Base-by-base conservation (phyloP, 2,888 invertebrate genomes). In the Ectemnius continuus region DNA sequence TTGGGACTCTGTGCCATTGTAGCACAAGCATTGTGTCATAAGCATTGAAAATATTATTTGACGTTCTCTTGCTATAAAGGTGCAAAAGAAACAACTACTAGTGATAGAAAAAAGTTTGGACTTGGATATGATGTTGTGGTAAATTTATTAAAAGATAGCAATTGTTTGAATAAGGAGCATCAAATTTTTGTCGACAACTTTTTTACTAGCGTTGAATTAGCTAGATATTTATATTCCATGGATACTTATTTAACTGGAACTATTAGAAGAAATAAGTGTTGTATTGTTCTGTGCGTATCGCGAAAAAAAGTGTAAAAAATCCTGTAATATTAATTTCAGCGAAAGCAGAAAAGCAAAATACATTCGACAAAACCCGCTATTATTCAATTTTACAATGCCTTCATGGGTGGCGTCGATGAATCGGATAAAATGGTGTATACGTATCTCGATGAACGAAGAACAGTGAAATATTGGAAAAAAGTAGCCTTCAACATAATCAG, bases 31-130 rank as follows among this genome's bases (percentile, higher is more conserved):
- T n/a, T n/a, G n/a, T n/a, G n/a, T n/a, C n/a, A n/a, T n/a, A n/a
- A n/a, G n/a, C n/a, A n/a, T n/a, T n/a, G n/a, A 13, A 46, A 69
- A 63, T 69, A 69, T 69, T 69, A 28, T 59, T 47, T 62, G 14
- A 47, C n/a, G 4, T 62, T 58, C 18, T 59, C 4, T n/a, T 68
- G 58, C n/a, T 52, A 59, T 0, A 48, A 63, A 56, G 62, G 68
- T 14, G 60, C 59, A 52, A 68, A 62, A 62, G 26, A 0, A 58
- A 68, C 20, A 62, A 62, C 4, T 62, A 47, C 23, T 68, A 62
- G 6, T 26, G n/a, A 58, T n/a, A n/a, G n/a, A n/a, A n/a, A n/a
- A n/a, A n/a, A n/a, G n/a, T n/a, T n/a, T n/a, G 58, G 47, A 20
- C 47, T 68, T 48, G 28, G 36, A 48, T 69, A 69, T 59, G 28